A percentile compares a stretch with the other conserved stretches of the same genome.
Conservation (phyloP, 2,888 invertebrate genomes). For the Chelonus formosanus region DNA sequence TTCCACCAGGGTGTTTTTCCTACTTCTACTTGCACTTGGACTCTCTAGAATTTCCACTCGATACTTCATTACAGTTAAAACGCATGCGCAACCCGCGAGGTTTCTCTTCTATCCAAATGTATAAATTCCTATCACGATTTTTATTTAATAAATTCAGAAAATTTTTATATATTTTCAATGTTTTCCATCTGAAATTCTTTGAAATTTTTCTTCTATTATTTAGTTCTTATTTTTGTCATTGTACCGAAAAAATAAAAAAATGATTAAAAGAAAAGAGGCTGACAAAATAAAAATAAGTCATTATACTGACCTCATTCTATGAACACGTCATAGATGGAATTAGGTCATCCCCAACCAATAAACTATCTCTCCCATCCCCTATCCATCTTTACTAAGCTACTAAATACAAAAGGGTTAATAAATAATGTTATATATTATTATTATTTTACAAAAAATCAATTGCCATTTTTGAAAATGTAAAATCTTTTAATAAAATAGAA, state of each 20-base stretch:
- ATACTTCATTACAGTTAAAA: slow-evolving; percentile 19
- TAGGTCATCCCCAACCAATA: slow-evolving; percentile 14
- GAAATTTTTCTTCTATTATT: too few species aligned
- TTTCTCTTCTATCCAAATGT: slow-evolving; percentile 11
- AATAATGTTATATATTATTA: too few species aligned
- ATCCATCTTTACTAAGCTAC: neutral
- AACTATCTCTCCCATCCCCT: neutral
- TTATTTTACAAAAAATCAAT: too few species aligned
- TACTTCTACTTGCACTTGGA: slow-evolving; percentile 31
- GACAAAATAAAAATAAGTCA: too few species aligned
- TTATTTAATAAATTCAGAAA: too few species aligned
- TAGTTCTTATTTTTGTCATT: too few species aligned
- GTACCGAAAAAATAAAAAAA: too few species aligned
- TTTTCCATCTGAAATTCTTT: too few species aligned
- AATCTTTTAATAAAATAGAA: slow-evolving; percentile 1
- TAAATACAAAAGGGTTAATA: too few species aligned
- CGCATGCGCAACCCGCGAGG: slow-evolving; percentile 38
- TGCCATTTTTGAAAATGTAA: too few species aligned
- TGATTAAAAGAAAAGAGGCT: too few species aligned
- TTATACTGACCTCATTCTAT: slow-evolving; percentile 18
- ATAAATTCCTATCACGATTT: neutral
- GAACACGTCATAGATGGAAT: slow-evolving; percentile 14
- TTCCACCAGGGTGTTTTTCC: slow-evolving; percentile 32
- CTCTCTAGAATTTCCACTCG: slow-evolving; percentile 40
- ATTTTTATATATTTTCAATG: too few species aligned